A percentile compares a stretch with the other conserved stretches of the same genome.
These are phyloP conservation scores for Himalopsyche tibetana DNA, from an alignment of 2,888 invertebrate species.

Conservation along the genomic window DNA sequence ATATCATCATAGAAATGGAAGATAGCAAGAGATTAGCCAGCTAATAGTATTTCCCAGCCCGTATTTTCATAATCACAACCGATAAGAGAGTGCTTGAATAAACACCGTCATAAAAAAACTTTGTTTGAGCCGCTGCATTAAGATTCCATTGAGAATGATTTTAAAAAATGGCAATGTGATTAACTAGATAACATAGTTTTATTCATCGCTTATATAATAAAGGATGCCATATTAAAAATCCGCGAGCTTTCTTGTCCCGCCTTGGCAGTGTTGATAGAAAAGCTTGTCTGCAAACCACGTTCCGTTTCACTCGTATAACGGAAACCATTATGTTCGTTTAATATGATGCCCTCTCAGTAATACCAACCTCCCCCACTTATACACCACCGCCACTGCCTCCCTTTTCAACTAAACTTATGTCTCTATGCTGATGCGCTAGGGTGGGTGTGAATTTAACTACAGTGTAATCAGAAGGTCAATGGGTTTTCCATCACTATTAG, in stretches of 20 bases:
- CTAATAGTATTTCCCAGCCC: no score
- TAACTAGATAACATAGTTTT: no score
- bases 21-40: no score
- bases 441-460: slow-evolving; percentile 38
- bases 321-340: slow-evolving; percentile 64
- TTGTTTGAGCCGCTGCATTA: no score
- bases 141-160: no score
- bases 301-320: slow-evolving; percentile 63
- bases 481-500: no score
- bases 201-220: background rate
- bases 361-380: slow-evolving; percentile 39
- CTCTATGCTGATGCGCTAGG: slow-evolving; percentile 33
- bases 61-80: no score
- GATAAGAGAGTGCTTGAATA: no score
- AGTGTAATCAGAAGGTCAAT: background rate
- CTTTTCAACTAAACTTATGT: slow-evolving; percentile 35
- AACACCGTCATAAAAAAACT: no score
- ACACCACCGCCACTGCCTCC: slow-evolving; percentile 13
- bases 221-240: background rate
- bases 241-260: slow-evolving; percentile 54
- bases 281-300: slow-evolving; percentile 55
- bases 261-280: slow-evolving; percentile 9
- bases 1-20: no score
- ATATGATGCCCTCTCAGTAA: slow-evolving; percentile 46
- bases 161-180: no score